Evolutionary conservation across 1,140 invertebrate genomes (phyloP).

Genomic region (Drosophila mojavensis): DNA sequence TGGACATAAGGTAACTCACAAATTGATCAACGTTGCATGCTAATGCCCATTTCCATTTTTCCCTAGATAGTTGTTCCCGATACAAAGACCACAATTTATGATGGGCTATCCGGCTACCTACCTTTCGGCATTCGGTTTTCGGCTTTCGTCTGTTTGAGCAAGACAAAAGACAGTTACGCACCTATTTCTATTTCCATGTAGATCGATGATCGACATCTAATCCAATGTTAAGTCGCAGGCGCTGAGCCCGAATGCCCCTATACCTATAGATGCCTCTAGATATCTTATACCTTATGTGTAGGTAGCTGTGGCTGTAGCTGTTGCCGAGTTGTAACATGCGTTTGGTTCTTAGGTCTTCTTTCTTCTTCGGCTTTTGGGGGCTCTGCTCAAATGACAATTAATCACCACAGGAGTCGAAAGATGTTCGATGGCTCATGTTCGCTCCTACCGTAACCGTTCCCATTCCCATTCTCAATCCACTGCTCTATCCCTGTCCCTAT

Average conservation of each 20-base stretch:
- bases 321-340: conserved; percentile 32
- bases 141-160: conserved; percentile 39
- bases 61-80: conserved; percentile 4
- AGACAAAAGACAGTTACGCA: conserved; percentile 46
- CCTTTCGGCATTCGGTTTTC: conserved; percentile 27
- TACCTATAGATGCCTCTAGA: neutral
- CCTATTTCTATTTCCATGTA: conserved; percentile 23
- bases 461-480: neutral
- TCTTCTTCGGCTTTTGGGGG: conserved; percentile 11
- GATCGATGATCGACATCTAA: conserved; percentile 75
- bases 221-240: conserved; percentile 64
- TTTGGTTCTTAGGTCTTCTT: conserved; percentile 10
- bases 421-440: conserved; percentile 56
- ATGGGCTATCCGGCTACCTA: conserved; percentile 55
- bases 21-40: conserved; percentile 40
- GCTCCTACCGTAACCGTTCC: conserved; percentile 17
- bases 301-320: conserved; percentile 32
- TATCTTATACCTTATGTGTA: conserved; percentile 4
- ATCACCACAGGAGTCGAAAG: conserved; percentile 80
- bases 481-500: neutral
- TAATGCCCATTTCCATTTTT: conserved; percentile 54
- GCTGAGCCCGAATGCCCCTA: conserved; percentile 41
- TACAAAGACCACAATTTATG: conserved; percentile 59
- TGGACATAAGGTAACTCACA: neutral
- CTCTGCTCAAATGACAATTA: conserved; percentile 70